A percentile compares a stretch with the other conserved stretches of the same genome.
Evolutionary conservation across 2,797 vertebrate species (phyloP).

Genomic region (Sebastes variabilis): DNA sequence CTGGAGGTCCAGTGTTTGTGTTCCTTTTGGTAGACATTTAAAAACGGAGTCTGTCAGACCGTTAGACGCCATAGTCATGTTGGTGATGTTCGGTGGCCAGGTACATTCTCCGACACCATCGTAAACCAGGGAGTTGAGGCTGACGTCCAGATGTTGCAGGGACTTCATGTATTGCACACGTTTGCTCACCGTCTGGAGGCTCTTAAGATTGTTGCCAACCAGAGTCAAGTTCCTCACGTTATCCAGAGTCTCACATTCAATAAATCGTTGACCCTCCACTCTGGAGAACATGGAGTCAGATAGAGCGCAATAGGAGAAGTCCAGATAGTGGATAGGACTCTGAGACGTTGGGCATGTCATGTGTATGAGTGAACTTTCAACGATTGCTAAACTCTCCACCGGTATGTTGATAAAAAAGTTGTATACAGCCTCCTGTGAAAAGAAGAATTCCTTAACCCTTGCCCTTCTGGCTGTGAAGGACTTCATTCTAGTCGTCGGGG

Average conservation of each 20-base stretch:
- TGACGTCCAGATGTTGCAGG: conserved; percentile 85
- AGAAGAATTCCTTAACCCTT: conserved; percentile 68
- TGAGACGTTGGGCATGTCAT: conserved; percentile 86
- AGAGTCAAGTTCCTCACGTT: conserved; percentile 80
- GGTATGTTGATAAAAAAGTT: conserved; percentile 85
- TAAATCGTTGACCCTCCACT: not conserved
- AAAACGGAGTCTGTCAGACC: conserved; percentile 81
- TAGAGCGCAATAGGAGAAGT: conserved; percentile 85
- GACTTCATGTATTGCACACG: conserved; percentile 84
- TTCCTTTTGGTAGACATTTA: conserved; percentile 82
- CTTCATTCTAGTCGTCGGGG: conserved; percentile 54
- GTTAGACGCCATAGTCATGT: conserved; percentile 86
- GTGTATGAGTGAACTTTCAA: conserved; percentile 80
- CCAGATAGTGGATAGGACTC: conserved; percentile 81
- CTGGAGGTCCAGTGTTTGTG: conserved; percentile 78
- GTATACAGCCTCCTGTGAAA: conserved; percentile 81
- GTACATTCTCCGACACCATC: conserved; percentile 51
- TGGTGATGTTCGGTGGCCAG: conserved; percentile 82
- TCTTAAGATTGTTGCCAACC: conserved; percentile 83
- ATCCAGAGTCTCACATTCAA: conserved; percentile 80
- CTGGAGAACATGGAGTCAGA: conserved; percentile 85
- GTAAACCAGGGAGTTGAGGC: conserved; percentile 83
- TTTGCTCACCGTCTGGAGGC: conserved; percentile 74
- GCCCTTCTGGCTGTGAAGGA: conserved; percentile 63
- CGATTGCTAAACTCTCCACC: conserved; percentile 78